A percentile compares a stretch with the other conserved stretches of the same genome.
Conservation (phyloP, 1,140 invertebrate genomes). For the Nebria ingens region DNA sequence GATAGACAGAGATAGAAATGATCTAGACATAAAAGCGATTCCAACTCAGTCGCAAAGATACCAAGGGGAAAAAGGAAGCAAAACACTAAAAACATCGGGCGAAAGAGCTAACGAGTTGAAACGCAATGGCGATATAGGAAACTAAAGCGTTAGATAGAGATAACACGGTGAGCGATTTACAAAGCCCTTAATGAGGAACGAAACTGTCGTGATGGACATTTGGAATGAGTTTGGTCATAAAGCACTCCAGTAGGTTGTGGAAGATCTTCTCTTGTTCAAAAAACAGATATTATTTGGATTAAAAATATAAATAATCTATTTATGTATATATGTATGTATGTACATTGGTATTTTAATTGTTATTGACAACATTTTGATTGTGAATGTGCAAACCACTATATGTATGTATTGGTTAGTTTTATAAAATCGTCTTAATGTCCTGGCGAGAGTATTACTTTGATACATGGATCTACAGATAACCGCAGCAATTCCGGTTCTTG, state of each 20-base stretch:
- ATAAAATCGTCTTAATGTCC: too few species aligned
- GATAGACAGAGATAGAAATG: not conserved
- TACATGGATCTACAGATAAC: not conserved
- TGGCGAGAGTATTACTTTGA: too few species aligned
- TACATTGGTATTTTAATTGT: too few species aligned
- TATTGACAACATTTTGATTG: too few species aligned
- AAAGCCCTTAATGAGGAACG: constrained; percentile 29
- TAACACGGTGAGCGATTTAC: constrained; percentile 18
- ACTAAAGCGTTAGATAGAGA: constrained; percentile 14
- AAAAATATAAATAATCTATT: not conserved
- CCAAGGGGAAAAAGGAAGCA: constrained; percentile 17
- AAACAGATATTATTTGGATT: too few species aligned
- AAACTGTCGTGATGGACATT: constrained; percentile 20
- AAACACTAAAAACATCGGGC: constrained; percentile 21
- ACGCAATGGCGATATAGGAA: constrained; percentile 14
- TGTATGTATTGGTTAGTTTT: too few species aligned
- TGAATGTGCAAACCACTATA: too few species aligned
- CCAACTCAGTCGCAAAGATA: constrained; percentile 14
- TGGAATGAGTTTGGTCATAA: constrained; percentile 18
- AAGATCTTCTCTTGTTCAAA: constrained; percentile 2
- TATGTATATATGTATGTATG: too few species aligned
- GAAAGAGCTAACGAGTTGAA: constrained; percentile 19
- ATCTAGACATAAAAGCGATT: constrained; percentile 13
- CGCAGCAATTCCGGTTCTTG: not conserved
- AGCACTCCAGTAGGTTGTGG: constrained; percentile 12